Percentiles rank a stretch among this genome's conserved stretches.
These are phyloP conservation scores for Puma concolor DNA, from an alignment of 2,113 vertebrate species.

Conservation along the genomic window DNA sequence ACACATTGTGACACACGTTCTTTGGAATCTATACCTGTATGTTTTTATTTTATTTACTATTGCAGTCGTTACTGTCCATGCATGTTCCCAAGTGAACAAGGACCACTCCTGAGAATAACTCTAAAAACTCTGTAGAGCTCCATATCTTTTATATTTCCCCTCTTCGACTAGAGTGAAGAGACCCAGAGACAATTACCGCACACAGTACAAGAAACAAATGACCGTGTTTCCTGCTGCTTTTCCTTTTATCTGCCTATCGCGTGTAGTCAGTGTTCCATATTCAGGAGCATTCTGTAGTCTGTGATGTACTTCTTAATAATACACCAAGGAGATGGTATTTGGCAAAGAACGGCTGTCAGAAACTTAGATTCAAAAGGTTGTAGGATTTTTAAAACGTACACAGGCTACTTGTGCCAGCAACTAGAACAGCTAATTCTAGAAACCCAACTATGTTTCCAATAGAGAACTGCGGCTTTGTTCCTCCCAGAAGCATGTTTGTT, in stretches of 20 bases:
- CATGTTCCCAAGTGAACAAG: not conserved
- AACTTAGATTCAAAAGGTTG: not conserved
- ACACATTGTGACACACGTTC: not conserved
- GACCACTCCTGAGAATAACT: not conserved
- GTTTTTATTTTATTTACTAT: not conserved
- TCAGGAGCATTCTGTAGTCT: not conserved
- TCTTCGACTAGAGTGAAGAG: not conserved
- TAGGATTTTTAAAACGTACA: not conserved
- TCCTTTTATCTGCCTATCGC: not conserved
- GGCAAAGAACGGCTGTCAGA: not conserved
- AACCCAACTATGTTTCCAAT: not conserved
- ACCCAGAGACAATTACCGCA: not conserved
- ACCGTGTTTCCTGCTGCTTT: not conserved
- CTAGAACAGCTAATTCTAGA: not conserved
- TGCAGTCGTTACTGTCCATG: not conserved
- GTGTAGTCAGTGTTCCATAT: not conserved
- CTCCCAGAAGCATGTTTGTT: not conserved
- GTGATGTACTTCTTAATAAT: not conserved
- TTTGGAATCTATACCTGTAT: not conserved
- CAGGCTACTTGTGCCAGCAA: not conserved
- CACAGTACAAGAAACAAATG: not conserved
- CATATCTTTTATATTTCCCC: not conserved
- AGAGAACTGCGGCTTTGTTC: not conserved
- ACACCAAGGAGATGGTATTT: not conserved
- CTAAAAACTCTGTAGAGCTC: not conserved